These are phyloP conservation scores for Scylla paramamosain DNA, from an alignment of 1,140 invertebrate genomes.

Conservation along the genomic window DNA sequence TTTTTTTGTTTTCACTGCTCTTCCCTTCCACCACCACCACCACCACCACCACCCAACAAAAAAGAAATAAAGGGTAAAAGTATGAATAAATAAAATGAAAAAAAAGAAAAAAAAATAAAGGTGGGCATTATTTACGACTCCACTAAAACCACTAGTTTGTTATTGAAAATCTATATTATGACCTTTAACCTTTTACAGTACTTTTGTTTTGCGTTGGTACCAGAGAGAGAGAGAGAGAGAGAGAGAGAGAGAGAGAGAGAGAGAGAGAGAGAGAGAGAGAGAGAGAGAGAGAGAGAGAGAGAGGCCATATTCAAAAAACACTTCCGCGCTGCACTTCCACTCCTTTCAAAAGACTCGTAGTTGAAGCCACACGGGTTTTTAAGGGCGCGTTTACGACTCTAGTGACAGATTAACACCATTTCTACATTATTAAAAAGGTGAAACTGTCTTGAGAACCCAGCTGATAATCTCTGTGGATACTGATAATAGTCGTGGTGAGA, in stretches of 20 bases:
- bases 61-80: too few species aligned
- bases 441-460: too few species aligned
- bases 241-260: constrained; percentile 52
- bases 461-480: too few species aligned
- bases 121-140: not conserved
- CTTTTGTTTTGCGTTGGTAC: not conserved
- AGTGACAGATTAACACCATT: too few species aligned
- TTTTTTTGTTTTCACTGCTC: not conserved
- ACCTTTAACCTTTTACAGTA: not conserved
- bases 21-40: not conserved
- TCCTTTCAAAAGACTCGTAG: too few species aligned
- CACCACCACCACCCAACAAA: not conserved
- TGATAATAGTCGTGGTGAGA: not conserved
- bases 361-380: too few species aligned
- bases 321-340: too few species aligned
- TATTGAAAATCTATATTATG: not conserved
- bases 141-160: not conserved
- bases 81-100: too few species aligned
- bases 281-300: constrained; percentile 61
- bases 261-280: constrained; percentile 50
- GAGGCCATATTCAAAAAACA: not conserved
- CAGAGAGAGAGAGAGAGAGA: constrained; percentile 39
- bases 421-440: too few species aligned
- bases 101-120: not conserved
- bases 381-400: too few species aligned